phyloP scores from a whole-genome alignment of 2,888 invertebrate species.

The Tethea ocularis region DNA sequence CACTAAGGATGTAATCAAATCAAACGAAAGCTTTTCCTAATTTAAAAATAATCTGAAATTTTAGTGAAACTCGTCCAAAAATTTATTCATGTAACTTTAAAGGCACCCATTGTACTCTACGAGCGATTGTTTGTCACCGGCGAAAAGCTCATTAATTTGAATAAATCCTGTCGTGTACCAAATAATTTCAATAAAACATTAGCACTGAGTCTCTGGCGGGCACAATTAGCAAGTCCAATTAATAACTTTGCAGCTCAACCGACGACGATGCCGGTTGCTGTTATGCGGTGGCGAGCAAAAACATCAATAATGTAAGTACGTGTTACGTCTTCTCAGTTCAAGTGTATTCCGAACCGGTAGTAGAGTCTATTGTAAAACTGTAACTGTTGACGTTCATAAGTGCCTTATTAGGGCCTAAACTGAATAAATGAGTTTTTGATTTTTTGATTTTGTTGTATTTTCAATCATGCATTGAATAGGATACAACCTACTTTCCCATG shows the following conservation, averaged over 20 bases:
- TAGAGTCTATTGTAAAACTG: too few species aligned
- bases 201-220: conserved; percentile 35
- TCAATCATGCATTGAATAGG: not conserved
- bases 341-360: too few species aligned
- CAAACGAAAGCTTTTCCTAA: too few species aligned
- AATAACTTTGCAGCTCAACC: conserved; percentile 35
- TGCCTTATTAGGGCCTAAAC: too few species aligned
- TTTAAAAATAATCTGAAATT: conserved; percentile 16
- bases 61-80: conserved; percentile 13
- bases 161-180: conserved; percentile 14
- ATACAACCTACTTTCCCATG: not conserved
- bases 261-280: not conserved
- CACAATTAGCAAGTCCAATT: conserved; percentile 41
- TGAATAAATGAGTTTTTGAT: too few species aligned
- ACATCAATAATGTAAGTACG: not conserved
- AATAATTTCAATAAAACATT: conserved; percentile 42
- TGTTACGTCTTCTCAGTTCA: too few species aligned
- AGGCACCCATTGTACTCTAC: conserved; percentile 14
- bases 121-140: conserved; percentile 5
- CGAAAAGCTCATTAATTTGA: conserved; percentile 5
- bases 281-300: not conserved
- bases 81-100: not conserved
- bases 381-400: too few species aligned
- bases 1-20: too few species aligned
- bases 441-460: not conserved